Evolutionary conservation across 2,113 vertebrate species (phyloP), one percentile per base, ranked within the genome.

Genomic region (Cyphotilapia sp.): DNA sequence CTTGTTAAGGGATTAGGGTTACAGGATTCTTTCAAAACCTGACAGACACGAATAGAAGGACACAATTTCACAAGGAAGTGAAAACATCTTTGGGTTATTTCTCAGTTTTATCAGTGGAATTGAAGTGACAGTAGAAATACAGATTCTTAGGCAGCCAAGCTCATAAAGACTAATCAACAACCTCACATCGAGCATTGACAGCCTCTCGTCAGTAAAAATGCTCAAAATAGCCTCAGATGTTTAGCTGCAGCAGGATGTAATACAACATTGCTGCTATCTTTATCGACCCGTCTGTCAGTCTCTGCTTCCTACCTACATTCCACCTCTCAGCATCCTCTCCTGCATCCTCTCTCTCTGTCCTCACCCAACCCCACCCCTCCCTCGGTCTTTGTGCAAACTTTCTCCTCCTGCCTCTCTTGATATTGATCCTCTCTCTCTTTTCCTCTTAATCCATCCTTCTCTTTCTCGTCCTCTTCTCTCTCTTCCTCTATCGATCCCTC

Each of bases 341-440:
- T 80, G 40, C 82, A 71, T 85, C 61, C 81, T 85, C 61, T 29
- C 35, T 85, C 42, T 61, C 33, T 27, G 13, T 53, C 85, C 47
- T 88, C 86, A 53, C 31, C 74, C 84, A 47, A 2, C 24, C 78
- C 87, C 81, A 83, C 66, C 86, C 80, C 31, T 42, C 82, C 84
- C 54, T n/a, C 17, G 40, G 81, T 90, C 80, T 92, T 90, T 83
- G 87, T 90, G 66, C 89, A 94, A 93, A 94, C 93, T 93, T 94
- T 94, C 51, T 87, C 91, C 81, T 83, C 80, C 53, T 42, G 35
- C 51, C 87, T 93, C 92, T 85, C 86, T 78, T 81, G 78, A 89
- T 95, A 95, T 94, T 83, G 93, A 93, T 94, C 90, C 85, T 61
- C 45, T 87, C 74, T 40, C 82, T 53, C 24, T 47, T 29, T 76